Percentiles rank a stretch among this genome's conserved stretches.
Evolutionary conservation across 2,113 vertebrate species (phyloP).

Genomic region (Nannospalax galili): DNA sequence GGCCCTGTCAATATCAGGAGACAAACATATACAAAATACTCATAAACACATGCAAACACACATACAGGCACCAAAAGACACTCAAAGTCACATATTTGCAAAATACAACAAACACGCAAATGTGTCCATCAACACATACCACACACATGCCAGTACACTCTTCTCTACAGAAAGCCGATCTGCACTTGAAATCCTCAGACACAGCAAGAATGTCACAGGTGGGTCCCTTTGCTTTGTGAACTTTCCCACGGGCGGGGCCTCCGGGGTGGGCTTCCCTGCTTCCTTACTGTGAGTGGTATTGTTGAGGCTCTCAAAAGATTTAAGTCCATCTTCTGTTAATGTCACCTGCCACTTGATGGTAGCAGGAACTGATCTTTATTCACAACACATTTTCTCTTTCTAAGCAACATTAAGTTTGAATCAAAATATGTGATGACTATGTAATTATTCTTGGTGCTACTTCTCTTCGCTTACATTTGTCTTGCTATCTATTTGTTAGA

Average conservation of each 20-base stretch:
- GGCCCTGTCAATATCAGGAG: background rate
- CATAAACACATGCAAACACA: background rate
- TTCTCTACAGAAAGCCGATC: background rate
- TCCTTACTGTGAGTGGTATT: background rate
- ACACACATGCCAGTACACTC: no score
- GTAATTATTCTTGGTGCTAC: constrained; percentile 78
- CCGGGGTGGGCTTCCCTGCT: background rate
- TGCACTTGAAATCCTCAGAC: background rate
- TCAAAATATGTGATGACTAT: constrained; percentile 72
- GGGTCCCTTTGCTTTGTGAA: background rate
- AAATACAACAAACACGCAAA: background rate
- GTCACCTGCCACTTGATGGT: constrained; percentile 40
- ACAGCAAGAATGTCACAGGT: background rate
- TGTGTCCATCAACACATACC: no score
- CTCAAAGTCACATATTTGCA: background rate
- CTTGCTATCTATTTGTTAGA: constrained; percentile 76
- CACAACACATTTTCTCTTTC: constrained; percentile 68
- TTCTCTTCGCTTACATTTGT: constrained; percentile 77
- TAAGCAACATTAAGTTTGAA: constrained; percentile 69
- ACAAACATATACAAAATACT: background rate
- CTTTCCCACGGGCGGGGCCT: background rate
- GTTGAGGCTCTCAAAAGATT: background rate
- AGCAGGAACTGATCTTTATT: constrained; percentile 54
- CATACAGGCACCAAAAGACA: background rate
- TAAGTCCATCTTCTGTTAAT: constrained; percentile 31